Conservation (phyloP, 2,888 invertebrate species). For the Xestia ashworthii region DNA sequence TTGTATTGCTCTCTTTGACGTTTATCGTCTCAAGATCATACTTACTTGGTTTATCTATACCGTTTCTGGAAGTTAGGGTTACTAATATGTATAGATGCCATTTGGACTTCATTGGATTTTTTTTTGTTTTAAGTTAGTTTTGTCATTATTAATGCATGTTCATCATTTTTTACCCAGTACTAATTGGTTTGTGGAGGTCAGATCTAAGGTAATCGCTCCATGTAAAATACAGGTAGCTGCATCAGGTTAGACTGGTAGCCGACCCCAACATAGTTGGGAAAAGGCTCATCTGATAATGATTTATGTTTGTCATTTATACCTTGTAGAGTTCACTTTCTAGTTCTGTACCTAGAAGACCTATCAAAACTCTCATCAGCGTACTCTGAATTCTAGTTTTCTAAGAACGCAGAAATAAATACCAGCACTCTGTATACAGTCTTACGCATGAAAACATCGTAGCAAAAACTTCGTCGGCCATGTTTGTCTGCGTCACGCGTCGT, state of each 20-base stretch:
- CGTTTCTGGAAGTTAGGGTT: not conserved
- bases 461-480: slow-evolving; percentile 17
- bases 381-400: not conserved
- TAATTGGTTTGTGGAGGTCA: too few species aligned
- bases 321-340: not conserved
- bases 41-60: not conserved
- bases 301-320: too few species aligned
- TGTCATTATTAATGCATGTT: not conserved
- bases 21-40: not conserved
- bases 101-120: not conserved
- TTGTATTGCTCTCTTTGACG: not conserved
- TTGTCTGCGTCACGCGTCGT: slow-evolving; percentile 39
- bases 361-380: too few species aligned
- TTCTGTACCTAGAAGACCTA: too few species aligned
- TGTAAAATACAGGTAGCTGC: too few species aligned
- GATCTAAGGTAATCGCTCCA: too few species aligned
- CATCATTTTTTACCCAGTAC: too few species aligned
- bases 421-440: slow-evolving; percentile 25
- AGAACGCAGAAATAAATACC: not conserved
- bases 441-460: slow-evolving; percentile 22
- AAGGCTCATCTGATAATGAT: too few species aligned
- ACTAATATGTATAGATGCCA: not conserved
- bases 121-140: not conserved
- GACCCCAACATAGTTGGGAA: too few species aligned
- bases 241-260: too few species aligned